Base-by-base conservation (phyloP, 2,113 vertebrate genomes). In the Haplochromis vanheusdeni region DNA sequence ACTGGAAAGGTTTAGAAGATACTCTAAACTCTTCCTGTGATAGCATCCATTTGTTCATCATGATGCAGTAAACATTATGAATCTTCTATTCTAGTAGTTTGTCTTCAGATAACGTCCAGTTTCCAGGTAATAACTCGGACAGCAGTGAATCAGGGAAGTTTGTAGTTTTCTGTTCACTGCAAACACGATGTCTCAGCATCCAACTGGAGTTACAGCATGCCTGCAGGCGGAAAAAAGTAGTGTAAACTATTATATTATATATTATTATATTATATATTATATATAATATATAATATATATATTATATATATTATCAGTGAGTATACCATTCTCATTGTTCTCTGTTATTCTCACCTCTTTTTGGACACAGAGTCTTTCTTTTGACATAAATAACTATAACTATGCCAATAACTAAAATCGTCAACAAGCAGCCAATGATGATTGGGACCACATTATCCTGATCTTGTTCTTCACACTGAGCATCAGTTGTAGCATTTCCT, bases 161-260 rank as follows among this genome's bases (percentile, higher is more conserved):
- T 75, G 70, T 1, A 49, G 14, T 47, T 75, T 75, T 75, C 42
- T 31, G 42, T 75, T 75, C 9, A 49, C 42, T 75, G 70, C 3
- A 0, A 47, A 75, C 68, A 0, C 3, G 1, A 75, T 49, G 23
- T 12, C 40, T 0, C 1, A 75, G 14, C 70, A 31, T 75, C 42
- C 23, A 47, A 0, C 14, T 31, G 0, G 23, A 73, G n/a, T 21
- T 65, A 65, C 10, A 65, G 60, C 4, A 65, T 0, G 4, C 0
- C 60, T 65, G 60, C 11, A 28, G 70, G 56, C 2, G 14, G 26
- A 58, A 55, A 6, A 54, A 23, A 23, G 23, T 0, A 4, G 52
- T 23, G 52, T 54, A 54, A 54, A 54, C 23, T 54, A 54, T 12
- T 55, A 23, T 12, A 23, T 23, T 23, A 54, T 54, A 54, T 54